Conservation (phyloP, 2,888 invertebrate genomes). For the Microplitis manilae region DNA sequence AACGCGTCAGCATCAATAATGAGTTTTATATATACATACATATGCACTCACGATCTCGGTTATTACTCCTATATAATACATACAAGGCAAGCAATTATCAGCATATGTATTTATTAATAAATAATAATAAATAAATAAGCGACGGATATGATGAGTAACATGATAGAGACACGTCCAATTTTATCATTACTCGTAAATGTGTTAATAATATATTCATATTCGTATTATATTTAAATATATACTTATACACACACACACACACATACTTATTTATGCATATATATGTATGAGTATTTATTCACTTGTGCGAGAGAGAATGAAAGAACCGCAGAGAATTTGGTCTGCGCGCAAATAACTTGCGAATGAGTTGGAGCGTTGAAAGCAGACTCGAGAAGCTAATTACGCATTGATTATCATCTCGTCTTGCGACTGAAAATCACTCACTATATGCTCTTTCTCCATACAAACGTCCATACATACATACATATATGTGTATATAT, state of each 20-base stretch:
- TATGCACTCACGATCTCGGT: neutral
- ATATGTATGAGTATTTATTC: slow-evolving; percentile 18
- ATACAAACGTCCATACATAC: slow-evolving; percentile 25
- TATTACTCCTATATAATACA: neutral
- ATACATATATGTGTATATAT: neutral
- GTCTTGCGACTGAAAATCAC: slow-evolving; percentile 49
- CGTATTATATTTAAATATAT: no score
- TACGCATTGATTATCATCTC: slow-evolving; percentile 60
- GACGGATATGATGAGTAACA: neutral
- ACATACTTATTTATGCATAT: neutral
- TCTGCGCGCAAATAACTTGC: neutral
- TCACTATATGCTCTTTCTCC: slow-evolving; percentile 26
- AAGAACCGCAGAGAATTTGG: slow-evolving; percentile 8
- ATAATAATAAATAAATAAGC: neutral
- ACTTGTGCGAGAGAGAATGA: neutral
- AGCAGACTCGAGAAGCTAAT: slow-evolving; percentile 53
- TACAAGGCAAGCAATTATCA: neutral
- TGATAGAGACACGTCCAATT: slow-evolving; percentile 5
- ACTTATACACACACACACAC: no score
- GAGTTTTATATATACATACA: slow-evolving; percentile 30
- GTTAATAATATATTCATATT: neutral
- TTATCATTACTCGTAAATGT: slow-evolving; percentile 4
- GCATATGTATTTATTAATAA: neutral
- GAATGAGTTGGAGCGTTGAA: slow-evolving; percentile 21
- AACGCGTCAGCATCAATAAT: slow-evolving; percentile 14